Base-by-base conservation (phyloP, 2,113 vertebrate genomes). In the Phaethornis superciliosus region DNA sequence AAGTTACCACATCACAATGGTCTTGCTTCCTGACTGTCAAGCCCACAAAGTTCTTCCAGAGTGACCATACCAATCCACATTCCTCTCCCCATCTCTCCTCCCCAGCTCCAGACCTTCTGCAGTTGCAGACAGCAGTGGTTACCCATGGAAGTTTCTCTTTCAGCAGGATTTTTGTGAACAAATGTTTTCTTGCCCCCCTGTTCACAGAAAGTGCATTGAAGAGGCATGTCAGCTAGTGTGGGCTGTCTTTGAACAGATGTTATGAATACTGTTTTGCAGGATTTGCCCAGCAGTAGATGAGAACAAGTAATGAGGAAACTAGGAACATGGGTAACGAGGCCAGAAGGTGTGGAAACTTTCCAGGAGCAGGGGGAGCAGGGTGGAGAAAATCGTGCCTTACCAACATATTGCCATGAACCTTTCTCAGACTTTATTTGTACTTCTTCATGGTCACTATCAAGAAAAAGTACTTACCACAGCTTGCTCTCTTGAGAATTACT, bases 301-400 rank as follows among this genome's bases (percentile, higher is more conserved):
- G 91, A 96, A 93, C 62, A 93, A 94, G 91, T 77, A 96, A 75
- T 88, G 91, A 96, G 93, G 94, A 96, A 96, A 96, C 91, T 95
- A 92, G 75, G 91, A 96, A 93, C 89, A 93, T 75, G 80, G 94
- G 95, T 95, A 95, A 96, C 1, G 8, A 85, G 92, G 93, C 75
- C 90, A 96, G 88, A 95, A 92, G 91, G 92, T 96, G 95, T 95
- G 94, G 90, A 95, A 85, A 33, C 59, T 74, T 94, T 94, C 95
- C 93, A 95, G 74, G 40, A 88, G 58, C 70, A 70, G 44, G 85
- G 81, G 80, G 56, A 94, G 88, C 3, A 76, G 75, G n/a, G 56
- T 79, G 80, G 46, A 87, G 69, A 46, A 84, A 95, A 88, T 5
- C 44, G 70, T 86, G 70, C 63, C 55, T 37, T 88, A 72, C 85